Conservation (phyloP, 2,888 invertebrate species). For the Glaucopsyche alexis region DNA sequence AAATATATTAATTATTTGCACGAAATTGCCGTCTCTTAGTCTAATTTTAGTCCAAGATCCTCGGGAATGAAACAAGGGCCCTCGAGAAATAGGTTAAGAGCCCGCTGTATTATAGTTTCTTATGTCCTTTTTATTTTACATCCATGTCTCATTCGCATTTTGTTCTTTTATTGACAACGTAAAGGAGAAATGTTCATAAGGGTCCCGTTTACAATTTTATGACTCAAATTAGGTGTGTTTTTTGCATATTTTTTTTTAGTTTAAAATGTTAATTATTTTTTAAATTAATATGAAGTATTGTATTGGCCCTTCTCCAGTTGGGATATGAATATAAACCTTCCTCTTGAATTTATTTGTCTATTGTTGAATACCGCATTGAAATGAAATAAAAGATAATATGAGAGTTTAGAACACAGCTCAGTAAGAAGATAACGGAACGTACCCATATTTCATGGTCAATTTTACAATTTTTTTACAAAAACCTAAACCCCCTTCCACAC, state of each 20-base stretch:
- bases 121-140: conserved; percentile 25
- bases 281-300: no score
- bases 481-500: no score
- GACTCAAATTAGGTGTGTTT: neutral
- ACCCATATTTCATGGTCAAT: no score
- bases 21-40: conserved; percentile 17
- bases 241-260: neutral
- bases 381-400: no score
- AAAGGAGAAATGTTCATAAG: neutral
- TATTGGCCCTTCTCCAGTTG: no score
- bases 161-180: conserved; percentile 12
- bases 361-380: no score
- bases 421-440: no score
- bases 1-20: conserved; percentile 6
- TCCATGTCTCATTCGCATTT: conserved; percentile 17
- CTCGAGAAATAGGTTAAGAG: conserved; percentile 26
- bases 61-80: conserved; percentile 7
- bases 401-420: no score
- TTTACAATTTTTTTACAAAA: no score
- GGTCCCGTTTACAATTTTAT: neutral
- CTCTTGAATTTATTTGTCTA: no score
- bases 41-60: conserved; percentile 20
- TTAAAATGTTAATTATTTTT: no score
- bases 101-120: conserved; percentile 19
- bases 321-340: no score